Conservation (phyloP, 2,797 vertebrate species). For the Sebastes wilsoni region DNA sequence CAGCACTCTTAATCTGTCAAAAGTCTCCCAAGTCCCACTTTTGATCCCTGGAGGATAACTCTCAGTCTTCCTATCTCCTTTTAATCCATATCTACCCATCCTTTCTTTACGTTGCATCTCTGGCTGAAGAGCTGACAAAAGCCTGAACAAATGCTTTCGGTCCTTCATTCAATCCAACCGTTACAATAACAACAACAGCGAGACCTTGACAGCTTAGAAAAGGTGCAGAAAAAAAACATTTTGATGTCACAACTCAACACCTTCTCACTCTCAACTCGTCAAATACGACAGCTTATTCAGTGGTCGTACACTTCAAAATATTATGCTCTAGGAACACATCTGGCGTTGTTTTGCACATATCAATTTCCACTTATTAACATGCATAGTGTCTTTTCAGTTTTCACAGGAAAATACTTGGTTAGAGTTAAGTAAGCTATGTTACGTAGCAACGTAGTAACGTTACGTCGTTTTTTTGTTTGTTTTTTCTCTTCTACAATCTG, state of each 20-base stretch:
- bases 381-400: no score
- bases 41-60: slow-evolving; percentile 34
- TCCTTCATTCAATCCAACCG: background rate
- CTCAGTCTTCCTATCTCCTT: background rate
- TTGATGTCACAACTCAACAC: background rate
- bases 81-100: slow-evolving; percentile 7
- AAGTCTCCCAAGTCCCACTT: slow-evolving; percentile 43
- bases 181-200: background rate
- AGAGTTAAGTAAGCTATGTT: no score
- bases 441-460: no score
- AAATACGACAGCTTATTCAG: background rate
- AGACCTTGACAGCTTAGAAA: slow-evolving; percentile 4
- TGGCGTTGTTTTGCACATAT: background rate
- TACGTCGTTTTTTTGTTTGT: no score
- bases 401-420: no score
- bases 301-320: background rate
- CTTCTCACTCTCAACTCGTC: background rate
- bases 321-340: background rate
- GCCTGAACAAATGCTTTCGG: background rate
- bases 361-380: background rate
- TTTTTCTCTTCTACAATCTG: no score
- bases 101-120: slow-evolving; percentile 1
- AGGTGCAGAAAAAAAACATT: slow-evolving; percentile 8
- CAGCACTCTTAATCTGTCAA: slow-evolving; percentile 46
- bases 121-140: slow-evolving; percentile 1